Evolutionary conservation across 2,888 invertebrate species (phyloP).

Genomic region (Drosophila lacicola): DNA sequence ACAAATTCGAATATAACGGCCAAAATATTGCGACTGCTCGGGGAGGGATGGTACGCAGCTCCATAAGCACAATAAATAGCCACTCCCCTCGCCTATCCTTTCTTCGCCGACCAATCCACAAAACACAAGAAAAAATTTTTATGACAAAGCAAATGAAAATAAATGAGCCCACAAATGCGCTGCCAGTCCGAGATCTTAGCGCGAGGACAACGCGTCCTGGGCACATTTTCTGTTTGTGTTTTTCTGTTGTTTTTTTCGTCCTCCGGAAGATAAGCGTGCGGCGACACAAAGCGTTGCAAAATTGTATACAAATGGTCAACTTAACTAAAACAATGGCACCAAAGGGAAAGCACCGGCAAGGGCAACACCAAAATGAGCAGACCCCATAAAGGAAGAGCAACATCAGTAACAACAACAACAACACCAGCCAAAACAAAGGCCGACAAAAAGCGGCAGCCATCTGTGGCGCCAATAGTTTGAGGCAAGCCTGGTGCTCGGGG

Average conservation of each 20-base stretch:
- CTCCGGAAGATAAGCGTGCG: constrained; percentile 67
- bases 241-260: neutral
- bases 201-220: constrained; percentile 42
- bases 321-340: constrained; percentile 74
- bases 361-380: constrained; percentile 59
- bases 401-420: constrained; percentile 24
- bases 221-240: constrained; percentile 24
- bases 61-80: constrained; percentile 25
- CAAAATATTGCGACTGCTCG: constrained; percentile 40
- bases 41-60: constrained; percentile 21
- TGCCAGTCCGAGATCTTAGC: constrained; percentile 29
- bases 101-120: constrained; percentile 24
- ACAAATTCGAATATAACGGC: constrained; percentile 58
- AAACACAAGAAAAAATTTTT: constrained; percentile 59
- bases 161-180: constrained; percentile 79
- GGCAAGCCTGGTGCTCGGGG: constrained; percentile 3
- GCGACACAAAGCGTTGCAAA: constrained; percentile 56
- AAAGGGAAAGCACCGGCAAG: constrained; percentile 30
- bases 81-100: neutral
- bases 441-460: constrained; percentile 28
- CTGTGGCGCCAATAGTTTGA: constrained; percentile 48
- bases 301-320: constrained; percentile 82
- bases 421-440: constrained; percentile 33
- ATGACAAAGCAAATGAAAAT: constrained; percentile 79
- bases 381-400: constrained; percentile 58